Conservation (phyloP, 1,140 invertebrate genomes). For the Scaptomyza pallida region DNA sequence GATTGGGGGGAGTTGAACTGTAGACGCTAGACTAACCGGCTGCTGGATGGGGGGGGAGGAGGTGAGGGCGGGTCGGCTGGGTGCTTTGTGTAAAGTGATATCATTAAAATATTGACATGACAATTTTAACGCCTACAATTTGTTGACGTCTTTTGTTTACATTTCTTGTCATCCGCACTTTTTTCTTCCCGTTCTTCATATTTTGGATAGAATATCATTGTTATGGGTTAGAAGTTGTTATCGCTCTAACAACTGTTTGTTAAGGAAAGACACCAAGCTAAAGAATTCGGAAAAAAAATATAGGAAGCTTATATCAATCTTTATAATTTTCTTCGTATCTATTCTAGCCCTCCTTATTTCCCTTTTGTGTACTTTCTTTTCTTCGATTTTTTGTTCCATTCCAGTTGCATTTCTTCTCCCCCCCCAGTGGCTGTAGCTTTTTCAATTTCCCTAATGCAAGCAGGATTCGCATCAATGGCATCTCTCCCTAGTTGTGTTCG, state of each 20-base stretch:
- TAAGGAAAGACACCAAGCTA: neutral
- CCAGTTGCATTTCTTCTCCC: slow-evolving; percentile 8
- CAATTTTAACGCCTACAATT: slow-evolving; percentile 80
- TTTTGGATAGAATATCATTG: neutral
- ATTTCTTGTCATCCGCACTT: neutral
- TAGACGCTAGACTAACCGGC: neutral
- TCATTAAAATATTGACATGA: slow-evolving; percentile 83
- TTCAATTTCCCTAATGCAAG: slow-evolving; percentile 61
- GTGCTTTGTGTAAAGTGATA: slow-evolving; percentile 70
- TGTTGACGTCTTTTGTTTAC: slow-evolving; percentile 63
- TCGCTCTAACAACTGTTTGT: neutral
- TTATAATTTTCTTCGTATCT: no score
- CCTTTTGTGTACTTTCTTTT: neutral
- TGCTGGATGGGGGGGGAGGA: neutral
- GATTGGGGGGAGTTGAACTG: slow-evolving; percentile 14
- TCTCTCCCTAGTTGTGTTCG: slow-evolving; percentile 28
- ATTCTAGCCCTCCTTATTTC: neutral
- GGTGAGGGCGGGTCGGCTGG: neutral
- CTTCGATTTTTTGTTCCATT: slow-evolving; percentile 14
- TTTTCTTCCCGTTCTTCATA: neutral
- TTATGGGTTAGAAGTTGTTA: no score
- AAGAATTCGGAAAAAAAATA: neutral
- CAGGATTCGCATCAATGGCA: slow-evolving; percentile 2
- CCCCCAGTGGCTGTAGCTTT: slow-evolving; percentile 1
- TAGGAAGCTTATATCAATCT: neutral